These are phyloP conservation scores for Diorhabda sublineata DNA, from an alignment of 1,140 invertebrate genomes.

Conservation along the genomic window DNA sequence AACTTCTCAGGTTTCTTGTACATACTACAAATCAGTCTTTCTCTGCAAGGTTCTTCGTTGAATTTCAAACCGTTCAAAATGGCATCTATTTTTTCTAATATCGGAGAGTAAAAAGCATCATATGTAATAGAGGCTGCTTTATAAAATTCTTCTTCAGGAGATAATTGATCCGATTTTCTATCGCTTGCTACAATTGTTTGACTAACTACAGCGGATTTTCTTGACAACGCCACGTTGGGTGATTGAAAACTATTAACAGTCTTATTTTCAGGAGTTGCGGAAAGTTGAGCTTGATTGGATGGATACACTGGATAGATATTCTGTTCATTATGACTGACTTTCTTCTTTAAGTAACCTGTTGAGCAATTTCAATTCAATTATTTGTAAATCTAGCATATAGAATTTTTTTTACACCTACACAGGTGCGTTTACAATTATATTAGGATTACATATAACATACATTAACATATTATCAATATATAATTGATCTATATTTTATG, in stretches of 20 bases:
- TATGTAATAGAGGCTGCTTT: constrained; percentile 41
- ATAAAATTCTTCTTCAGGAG: constrained; percentile 22
- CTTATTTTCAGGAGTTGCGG: too few species aligned
- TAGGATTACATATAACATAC: too few species aligned
- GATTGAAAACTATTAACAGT: too few species aligned
- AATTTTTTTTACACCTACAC: too few species aligned
- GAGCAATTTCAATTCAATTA: too few species aligned
- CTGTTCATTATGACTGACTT: background rate
- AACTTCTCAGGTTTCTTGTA: constrained; percentile 74
- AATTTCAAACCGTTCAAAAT: constrained; percentile 65
- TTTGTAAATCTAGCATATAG: too few species aligned
- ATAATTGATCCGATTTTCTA: background rate
- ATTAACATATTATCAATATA: too few species aligned
- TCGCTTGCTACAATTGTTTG: background rate
- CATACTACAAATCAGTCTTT: constrained; percentile 74
- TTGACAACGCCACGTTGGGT: too few species aligned
- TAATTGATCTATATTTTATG: too few species aligned
- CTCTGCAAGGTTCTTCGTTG: constrained; percentile 65
- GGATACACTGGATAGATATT: background rate
- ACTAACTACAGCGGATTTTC: too few species aligned
- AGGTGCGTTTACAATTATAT: too few species aligned
- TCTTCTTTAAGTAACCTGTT: constrained; percentile 4
- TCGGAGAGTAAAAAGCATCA: constrained; percentile 75
- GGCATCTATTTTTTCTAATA: constrained; percentile 68
- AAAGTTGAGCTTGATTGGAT: too few species aligned